Conservation (phyloP, 2,797 vertebrate genomes). For the Peromyscus nudipes region DNA sequence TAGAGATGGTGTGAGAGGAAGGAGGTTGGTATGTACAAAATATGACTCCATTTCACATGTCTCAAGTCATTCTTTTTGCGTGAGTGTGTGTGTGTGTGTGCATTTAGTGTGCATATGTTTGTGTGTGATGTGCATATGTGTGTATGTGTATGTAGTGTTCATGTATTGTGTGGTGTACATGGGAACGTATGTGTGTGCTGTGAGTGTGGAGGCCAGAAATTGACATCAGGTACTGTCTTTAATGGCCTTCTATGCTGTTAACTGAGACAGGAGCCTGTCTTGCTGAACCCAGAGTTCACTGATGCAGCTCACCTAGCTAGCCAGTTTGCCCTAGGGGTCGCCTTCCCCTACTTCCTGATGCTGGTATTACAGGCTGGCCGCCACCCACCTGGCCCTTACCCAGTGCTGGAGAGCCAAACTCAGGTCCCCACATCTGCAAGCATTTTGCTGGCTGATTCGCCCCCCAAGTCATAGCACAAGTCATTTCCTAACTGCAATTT, state of each 20-base stretch:
- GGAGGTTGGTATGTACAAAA: neutral
- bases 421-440: too few relatives aligned
- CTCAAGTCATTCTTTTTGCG: neutral
- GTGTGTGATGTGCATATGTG: too few relatives aligned
- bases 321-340: neutral
- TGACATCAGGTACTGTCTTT: neutral
- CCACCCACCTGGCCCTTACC: neutral
- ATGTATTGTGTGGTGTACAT: neutral
- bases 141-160: neutral
- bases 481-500: constrained; percentile 28
- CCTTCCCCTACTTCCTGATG: too few relatives aligned
- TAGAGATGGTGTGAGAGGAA: neutral
- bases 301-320: neutral
- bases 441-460: too few relatives aligned
- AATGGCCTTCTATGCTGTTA: neutral
- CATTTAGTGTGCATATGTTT: neutral
- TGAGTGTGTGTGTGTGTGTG: neutral
- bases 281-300: neutral
- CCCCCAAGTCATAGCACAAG: neutral
- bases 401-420: too few relatives aligned
- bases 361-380: neutral
- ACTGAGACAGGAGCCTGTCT: neutral
- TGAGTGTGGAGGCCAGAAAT: neutral
- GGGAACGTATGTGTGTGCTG: neutral
- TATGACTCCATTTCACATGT: neutral